Evolutionary conservation across 2,113 vertebrate genomes (phyloP).

Genomic region (Vicugna pacos): DNA sequence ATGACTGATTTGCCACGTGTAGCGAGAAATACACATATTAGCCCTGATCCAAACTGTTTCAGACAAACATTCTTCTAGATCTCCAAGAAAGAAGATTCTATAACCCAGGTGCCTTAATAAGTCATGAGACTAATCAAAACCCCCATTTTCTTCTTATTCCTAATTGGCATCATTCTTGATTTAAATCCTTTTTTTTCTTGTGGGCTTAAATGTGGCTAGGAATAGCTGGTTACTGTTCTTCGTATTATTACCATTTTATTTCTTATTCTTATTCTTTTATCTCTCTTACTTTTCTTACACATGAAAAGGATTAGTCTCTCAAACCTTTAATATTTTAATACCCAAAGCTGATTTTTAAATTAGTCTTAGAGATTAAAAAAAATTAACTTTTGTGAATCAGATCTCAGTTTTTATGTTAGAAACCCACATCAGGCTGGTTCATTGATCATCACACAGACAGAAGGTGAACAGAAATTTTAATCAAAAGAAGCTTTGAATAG

Average conservation of each 20-base stretch:
- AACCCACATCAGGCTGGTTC: conserved; percentile 34
- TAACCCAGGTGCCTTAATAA: conserved; percentile 28
- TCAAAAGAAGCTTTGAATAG: conserved; percentile 67
- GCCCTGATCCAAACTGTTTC: conserved; percentile 13
- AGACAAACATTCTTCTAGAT: conserved; percentile 37
- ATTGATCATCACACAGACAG: conserved; percentile 1
- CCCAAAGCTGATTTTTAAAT: conserved; percentile 48
- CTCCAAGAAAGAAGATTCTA: conserved; percentile 37
- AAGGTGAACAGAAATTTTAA: conserved; percentile 62
- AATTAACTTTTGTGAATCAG: conserved; percentile 18
- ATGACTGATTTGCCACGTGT: conserved; percentile 12
- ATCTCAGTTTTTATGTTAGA: conserved; percentile 41
- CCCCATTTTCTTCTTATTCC: conserved; percentile 6
- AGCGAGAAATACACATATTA: conserved; percentile 12
- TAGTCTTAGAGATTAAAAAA: conserved; percentile 43
- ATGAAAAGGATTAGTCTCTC: conserved; percentile 10
- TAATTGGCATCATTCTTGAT: conserved; percentile 27
- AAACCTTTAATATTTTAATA: conserved; percentile 61
- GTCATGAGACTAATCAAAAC: conserved; percentile 10
- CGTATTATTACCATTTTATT: background rate
- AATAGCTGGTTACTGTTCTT: background rate
- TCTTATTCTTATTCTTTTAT: conserved; percentile 16
- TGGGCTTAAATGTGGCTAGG: background rate
- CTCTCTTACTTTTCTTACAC: background rate
- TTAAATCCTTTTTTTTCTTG: background rate